Evolutionary conservation across 2,113 vertebrate genomes (phyloP).

Genomic region (Pterocles orientalis): DNA sequence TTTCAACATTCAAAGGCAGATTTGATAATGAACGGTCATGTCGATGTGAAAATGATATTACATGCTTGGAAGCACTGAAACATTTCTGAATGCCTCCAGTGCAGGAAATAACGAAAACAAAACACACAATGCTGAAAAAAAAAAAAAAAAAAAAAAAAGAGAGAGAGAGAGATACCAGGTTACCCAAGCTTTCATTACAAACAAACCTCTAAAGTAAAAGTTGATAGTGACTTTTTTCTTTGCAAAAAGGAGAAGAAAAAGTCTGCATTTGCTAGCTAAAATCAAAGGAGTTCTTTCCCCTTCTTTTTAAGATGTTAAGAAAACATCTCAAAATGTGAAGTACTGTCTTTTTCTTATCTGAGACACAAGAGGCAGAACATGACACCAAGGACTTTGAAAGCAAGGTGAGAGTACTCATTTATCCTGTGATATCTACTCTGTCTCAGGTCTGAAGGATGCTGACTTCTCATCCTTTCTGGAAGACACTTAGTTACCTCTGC

Average conservation of each 20-base stretch:
- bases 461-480: not conserved
- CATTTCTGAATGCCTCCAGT: not conserved
- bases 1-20: not conserved
- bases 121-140: not conserved
- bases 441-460: not conserved
- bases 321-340: slow-evolving; percentile 4
- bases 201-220: not conserved
- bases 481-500: not conserved
- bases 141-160: not conserved
- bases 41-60: not conserved
- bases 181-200: not conserved
- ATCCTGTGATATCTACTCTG: not conserved
- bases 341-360: not conserved
- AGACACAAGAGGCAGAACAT: not conserved
- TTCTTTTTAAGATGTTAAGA: not conserved
- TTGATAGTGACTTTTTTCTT: not conserved
- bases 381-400: not conserved
- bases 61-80: not conserved
- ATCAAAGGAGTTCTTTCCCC: not conserved
- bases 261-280: not conserved
- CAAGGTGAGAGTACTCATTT: not conserved
- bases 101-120: not conserved
- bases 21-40: not conserved
- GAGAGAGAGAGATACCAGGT: not conserved
- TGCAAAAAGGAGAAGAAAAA: not conserved